Base-by-base conservation (phyloP, 2,113 vertebrate genomes). In the Tinamus guttatus region DNA sequence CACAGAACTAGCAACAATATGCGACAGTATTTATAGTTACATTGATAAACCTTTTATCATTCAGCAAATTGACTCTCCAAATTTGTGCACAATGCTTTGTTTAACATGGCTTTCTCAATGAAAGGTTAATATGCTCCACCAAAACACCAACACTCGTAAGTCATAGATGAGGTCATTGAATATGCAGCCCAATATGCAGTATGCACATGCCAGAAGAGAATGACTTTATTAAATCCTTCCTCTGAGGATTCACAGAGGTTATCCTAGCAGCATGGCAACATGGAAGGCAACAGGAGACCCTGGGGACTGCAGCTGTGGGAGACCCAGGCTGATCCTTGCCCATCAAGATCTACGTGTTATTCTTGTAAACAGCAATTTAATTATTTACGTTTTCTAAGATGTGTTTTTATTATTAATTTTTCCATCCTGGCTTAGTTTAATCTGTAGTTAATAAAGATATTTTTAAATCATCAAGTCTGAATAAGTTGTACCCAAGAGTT, bases 191-290 rank as follows among this genome's bases (percentile, higher is more conserved):
- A 81, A 71, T 28, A 68, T 63, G 82, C 56, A 92, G 47, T 51
- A 68, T 52, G 51, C 19, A 34, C 19, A 38, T 43, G 36, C 70
- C 74, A 76, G 74, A 76, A 24, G 2, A 60, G 75, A 92, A 85
- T 68, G 86, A 81, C 28, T 94, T 87, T 80, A 96, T 88, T 83
- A 93, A 94, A 96, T 79, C 52, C 65, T 92, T 95, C 94, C 94
- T 90, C 73, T 86, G 76, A 89, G 93, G 69, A 82, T 86, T 81
- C 76, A 85, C 40, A 82, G 69, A 56, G 34, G 77, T 85, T 92
- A 47, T 87, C 52, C 32, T 28, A 24, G 76, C 2, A 0, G 30
- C 58, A 68, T 49, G 63, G 88, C 64, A 59, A 34, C 2, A 47
- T 20, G 52, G 71, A 30, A 80, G 52, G 36, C 41, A 54, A 18